Base-by-base conservation (phyloP, 2,888 invertebrate species). In the Ichneumoninae sp. region DNA sequence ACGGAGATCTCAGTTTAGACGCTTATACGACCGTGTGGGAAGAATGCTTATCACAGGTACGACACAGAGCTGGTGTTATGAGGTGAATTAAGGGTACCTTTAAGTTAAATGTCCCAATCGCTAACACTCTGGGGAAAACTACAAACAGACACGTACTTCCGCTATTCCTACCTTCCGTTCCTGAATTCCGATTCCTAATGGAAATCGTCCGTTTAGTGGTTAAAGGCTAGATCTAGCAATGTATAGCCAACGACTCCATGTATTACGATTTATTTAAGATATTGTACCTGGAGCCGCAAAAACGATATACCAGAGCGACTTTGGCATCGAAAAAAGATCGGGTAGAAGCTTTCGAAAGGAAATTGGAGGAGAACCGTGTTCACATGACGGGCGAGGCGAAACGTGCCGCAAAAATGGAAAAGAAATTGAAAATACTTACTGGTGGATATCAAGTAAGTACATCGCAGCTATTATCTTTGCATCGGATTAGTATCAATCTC, bases 351-450 rank as follows among this genome's bases (percentile, higher is more conserved):
- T 96, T 97, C 0, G 98, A 99, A 92, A 98, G 98, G 91, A 95
- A 97, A 85, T 94, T 99, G 50, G 99, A 99, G 94, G 97, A 97
- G 92, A 99, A 99, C 94, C 95, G 99, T 87, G 96, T 96, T 83
- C 99, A 99, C 94, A 99, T 99, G 99, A 97, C 98, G 0, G 97
- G 97, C 88, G 98, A 99, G 94, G 99, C 99, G 0, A 99, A 99
- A 94, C 96, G 97, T 81, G 99, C 99, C 73, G 98, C 98, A 0
- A 99, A 99, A 94, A 97, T 99, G 95, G 99, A 99, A 94, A 99
- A 99, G 94, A 99, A 99, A 94, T 94, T 99, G 36, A 97, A 98
- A 94, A 97, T 99, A 80, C 95, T 99, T n/a, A 97, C 99, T 4
- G 99, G 97, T 8, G 98, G 98, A 8, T 98, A 98, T 94, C 97